phyloP scores from a whole-genome alignment of 1,140 invertebrate species.

The Cotesia chilonis region DNA sequence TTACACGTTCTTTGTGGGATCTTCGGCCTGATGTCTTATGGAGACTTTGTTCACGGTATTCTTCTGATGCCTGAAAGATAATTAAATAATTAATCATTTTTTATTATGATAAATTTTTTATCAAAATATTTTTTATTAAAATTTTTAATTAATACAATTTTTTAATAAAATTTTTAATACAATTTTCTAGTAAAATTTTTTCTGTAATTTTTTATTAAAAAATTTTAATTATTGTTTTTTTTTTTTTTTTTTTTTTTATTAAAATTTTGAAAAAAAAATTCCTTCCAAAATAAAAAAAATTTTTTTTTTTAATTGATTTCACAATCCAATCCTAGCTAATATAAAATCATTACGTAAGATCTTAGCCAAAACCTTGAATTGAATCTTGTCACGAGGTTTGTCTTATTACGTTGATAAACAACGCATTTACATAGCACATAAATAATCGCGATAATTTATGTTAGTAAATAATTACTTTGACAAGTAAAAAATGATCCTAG shows the following conservation, averaged over 20 bases:
- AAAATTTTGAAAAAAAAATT: neutral
- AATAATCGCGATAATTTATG: too few species aligned
- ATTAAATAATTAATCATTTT: neutral
- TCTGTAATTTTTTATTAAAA: too few species aligned
- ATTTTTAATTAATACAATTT: too few species aligned
- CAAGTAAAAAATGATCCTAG: too few species aligned
- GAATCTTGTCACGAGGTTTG: neutral
- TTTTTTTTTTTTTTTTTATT: neutral
- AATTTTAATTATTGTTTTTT: neutral
- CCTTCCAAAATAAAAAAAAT: neutral
- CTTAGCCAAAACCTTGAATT: conserved; percentile 17
- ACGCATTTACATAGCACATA: neutral
- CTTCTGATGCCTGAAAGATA: conserved; percentile 61
- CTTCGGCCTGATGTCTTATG: conserved; percentile 58
- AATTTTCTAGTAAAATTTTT: too few species aligned
- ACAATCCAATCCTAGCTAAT: conserved; percentile 10
- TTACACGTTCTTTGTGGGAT: conserved; percentile 55
- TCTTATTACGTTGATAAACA: conserved; percentile 13
- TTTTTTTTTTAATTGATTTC: conserved; percentile 5
- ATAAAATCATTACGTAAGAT: neutral
- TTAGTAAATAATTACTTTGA: too few species aligned
- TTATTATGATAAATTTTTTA: neutral
- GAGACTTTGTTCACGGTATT: conserved; percentile 58
- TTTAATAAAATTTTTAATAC: too few species aligned
- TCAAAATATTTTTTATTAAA: neutral